These are phyloP conservation scores for Scaptomyza caliginosa DNA, from an alignment of 2,888 invertebrate genomes.

Conservation along the genomic window DNA sequence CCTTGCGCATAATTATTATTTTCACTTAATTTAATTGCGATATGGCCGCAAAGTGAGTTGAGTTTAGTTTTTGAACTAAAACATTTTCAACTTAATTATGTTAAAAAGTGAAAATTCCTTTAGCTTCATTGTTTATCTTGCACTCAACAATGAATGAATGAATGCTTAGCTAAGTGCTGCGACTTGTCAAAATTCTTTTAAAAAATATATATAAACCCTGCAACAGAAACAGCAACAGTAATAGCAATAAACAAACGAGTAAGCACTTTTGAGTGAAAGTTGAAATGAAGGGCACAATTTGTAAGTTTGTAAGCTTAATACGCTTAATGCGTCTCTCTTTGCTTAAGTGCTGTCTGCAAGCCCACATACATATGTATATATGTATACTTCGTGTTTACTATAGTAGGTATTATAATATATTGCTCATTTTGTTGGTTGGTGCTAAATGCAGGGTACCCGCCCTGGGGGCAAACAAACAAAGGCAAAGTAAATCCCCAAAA, in stretches of 20 bases:
- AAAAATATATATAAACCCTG: conserved; percentile 37
- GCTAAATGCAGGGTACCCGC: conserved; percentile 51
- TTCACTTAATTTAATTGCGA: conserved; percentile 73
- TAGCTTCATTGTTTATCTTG: conserved; percentile 40
- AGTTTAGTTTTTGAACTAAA: conserved; percentile 32
- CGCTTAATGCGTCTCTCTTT: not conserved
- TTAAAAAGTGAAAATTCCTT: conserved; percentile 63
- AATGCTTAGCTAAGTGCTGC: conserved; percentile 6
- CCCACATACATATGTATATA: conserved; percentile 26
- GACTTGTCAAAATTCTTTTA: conserved; percentile 57
- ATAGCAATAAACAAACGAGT: conserved; percentile 30
- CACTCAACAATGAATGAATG: conserved; percentile 17
- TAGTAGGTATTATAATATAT: conserved; percentile 37
- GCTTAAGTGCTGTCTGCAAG: conserved; percentile 19
- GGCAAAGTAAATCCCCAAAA: conserved; percentile 5
- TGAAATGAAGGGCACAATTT: conserved; percentile 19
- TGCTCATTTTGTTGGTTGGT: conserved; percentile 36
- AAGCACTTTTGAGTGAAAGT: conserved; percentile 63
- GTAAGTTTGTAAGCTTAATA: conserved; percentile 2
- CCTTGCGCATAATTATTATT: conserved; percentile 59
- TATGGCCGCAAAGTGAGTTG: conserved; percentile 1
- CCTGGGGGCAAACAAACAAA: conserved; percentile 12
- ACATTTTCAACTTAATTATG: conserved; percentile 55
- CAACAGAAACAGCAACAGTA: conserved; percentile 19
- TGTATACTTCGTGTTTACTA: not conserved